A percentile compares a stretch with the other conserved stretches of the same genome.
phyloP scores from a whole-genome alignment of 2,888 invertebrate genomes.

The Microchrysa polita region DNA sequence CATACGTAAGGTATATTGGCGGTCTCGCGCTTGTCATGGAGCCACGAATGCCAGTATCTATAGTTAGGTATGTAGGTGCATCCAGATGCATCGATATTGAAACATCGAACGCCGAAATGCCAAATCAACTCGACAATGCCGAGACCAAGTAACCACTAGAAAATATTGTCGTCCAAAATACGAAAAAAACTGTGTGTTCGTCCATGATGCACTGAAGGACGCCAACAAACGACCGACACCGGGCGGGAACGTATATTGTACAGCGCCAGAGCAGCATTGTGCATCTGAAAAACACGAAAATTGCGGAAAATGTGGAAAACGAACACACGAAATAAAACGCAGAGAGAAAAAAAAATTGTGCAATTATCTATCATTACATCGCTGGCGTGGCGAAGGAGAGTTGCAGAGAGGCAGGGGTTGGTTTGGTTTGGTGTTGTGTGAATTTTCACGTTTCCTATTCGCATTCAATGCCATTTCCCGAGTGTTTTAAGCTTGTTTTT shows the following conservation, averaged over 20 bases:
- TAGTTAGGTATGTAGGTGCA: too few relatives aligned
- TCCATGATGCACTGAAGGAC: conserved; percentile 4
- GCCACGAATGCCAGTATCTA: too few relatives aligned
- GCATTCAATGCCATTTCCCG: background rate
- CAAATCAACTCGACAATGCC: conserved; percentile 14
- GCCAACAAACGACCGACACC: too few relatives aligned
- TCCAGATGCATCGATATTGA: conserved; percentile 25
- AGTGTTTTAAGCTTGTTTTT: background rate
- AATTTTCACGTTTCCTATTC: conserved; percentile 2
- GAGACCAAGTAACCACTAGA: too few relatives aligned
- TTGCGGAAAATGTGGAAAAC: conserved; percentile 19
- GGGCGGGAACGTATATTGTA: background rate
- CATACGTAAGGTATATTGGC: too few relatives aligned
- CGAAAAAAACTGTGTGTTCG: background rate
- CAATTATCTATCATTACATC: conserved; percentile 6
- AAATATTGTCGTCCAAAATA: conserved; percentile 27
- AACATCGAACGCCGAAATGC: conserved; percentile 18
- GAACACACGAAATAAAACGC: background rate
- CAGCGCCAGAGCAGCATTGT: background rate
- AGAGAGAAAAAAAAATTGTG: conserved; percentile 7
- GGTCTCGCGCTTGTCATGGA: background rate
- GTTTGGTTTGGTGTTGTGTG: background rate
- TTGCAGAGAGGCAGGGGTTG: too few relatives aligned
- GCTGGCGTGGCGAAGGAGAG: background rate
- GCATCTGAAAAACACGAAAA: background rate